Base-by-base conservation (phyloP, 2,113 vertebrate species). In the Neodon shergylaensis region DNA sequence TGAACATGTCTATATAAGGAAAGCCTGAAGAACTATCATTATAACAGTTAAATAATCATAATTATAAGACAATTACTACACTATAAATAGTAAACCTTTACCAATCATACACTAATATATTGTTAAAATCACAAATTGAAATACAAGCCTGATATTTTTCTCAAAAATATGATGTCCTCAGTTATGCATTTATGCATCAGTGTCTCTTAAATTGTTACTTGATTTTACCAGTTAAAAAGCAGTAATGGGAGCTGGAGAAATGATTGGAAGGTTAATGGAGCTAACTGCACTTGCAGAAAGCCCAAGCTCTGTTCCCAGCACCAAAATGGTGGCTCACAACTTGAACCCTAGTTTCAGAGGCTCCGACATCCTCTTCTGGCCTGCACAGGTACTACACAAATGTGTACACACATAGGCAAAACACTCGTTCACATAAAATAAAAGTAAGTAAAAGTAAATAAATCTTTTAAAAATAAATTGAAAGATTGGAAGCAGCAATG, bases 1-100 rank as follows among this genome's bases (percentile, higher is more conserved):
- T 86, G 42, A 97, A 66, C 4, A 63, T 7, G 65, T 86, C 77
- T 95, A 94, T 96, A 95, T 94, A 94, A 94, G 68, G 61, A 96
- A 96, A 96, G 78, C 4, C 68, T 61, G 39, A 88, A 81, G 88
- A 94, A 84, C 61, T 79, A 79, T 77, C 68, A 76, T 73, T 86
- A 61, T 84, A 44, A 74, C 49, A 92, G 58, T 63, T 77, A 94
- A 95, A 90, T 65, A 10, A 74, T 87, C 16, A 78, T 77, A 73
- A 72, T 81, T 92, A 83, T 47, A 93, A 28, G 90, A 17, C 26
- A 88, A 5, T 72, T 26, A 28, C 82, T 58, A 83, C 7, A 92
- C 33, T 70, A 85, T 63, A 66, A 70, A 90, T 42, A 74, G 47
- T 68, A 91, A 81, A 94, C 33, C 84, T 44, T 65, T 91, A 88